Evolutionary conservation across 2,113 vertebrate genomes (phyloP), one percentile per base, ranked within the genome.

Genomic region (Alethe castanea): DNA sequence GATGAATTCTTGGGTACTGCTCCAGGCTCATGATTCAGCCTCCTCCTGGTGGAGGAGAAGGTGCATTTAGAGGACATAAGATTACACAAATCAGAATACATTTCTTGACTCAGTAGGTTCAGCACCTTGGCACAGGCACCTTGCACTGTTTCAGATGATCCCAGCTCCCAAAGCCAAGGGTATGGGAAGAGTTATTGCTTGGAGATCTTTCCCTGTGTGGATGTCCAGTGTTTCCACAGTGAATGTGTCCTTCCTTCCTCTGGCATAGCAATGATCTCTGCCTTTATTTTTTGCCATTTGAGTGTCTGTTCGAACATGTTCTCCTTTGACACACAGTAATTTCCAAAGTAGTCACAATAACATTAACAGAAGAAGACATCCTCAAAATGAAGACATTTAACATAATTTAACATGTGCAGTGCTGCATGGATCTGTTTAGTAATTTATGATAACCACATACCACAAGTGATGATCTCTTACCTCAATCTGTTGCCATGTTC

Each of bases 171-270:
- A 11, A 59, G 61, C 33, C 38, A 50, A 40, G 38, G 19, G 6
- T 9, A 12, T 1, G 11, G 38, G 19, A 4, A 31, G 5, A 76
- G 40, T 20, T 61, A n/a, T 0, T 42, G 47, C 45, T 73, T 3
- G 0, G 48, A 78, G 57, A 8, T n/a, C 20, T 45, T n/a, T 12
- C 48, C 33, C 48, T 47, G 16, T 28, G 8, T 26, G 24, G 60
- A 19, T 18, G 18, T 33, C 47, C 2, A 1, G 8, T 19, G 47
- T 52, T 50, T 38, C 29, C 53, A 52, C 0, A 53, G 35, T 8
- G 56, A 40, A 28, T 2, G 3, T 7, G 50, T 87, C 52, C 69
- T 73, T 52, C 47, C 33, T 60, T 26, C 53, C 48, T 60, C 40
- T 52, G 50, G 44, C 28, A 64, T 24, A 38, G 50, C 66, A 60